Evolutionary conservation across 2,888 invertebrate genomes (phyloP).

Genomic region (Chaetogeoica ovagalla): DNA sequence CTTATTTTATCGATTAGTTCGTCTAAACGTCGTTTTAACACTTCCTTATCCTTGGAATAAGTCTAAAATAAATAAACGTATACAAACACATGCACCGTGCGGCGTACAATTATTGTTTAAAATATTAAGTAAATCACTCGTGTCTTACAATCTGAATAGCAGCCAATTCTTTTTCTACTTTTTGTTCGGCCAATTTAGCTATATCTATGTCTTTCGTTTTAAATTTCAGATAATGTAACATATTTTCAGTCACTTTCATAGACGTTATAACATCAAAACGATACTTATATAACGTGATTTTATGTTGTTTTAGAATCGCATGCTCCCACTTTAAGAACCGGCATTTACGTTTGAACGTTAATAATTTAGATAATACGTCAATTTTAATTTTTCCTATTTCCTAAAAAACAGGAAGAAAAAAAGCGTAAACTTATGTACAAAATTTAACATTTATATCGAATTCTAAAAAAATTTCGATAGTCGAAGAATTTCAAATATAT

Average conservation of each 20-base stretch:
- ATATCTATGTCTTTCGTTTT: conserved; percentile 25
- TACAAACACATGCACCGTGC: not conserved
- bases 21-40: not conserved
- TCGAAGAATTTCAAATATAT: too few species aligned
- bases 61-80: not conserved
- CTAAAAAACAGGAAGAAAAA: too few species aligned
- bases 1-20: conserved; percentile 10
- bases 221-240: conserved; percentile 32
- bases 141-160: conserved; percentile 27
- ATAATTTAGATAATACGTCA: conserved; percentile 15
- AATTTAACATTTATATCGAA: too few species aligned
- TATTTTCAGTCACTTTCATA: conserved; percentile 42
- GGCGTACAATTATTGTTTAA: not conserved
- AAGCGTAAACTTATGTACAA: too few species aligned
- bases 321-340: conserved; percentile 28
- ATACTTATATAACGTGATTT: conserved; percentile 32
- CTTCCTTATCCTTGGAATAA: conserved; percentile 1
- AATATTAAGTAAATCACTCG: not conserved
- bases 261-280: conserved; percentile 28
- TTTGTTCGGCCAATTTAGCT: conserved; percentile 33
- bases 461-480: too few species aligned
- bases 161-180: conserved; percentile 14
- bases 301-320: not conserved
- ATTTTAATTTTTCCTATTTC: conserved; percentile 31
- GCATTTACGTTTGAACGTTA: conserved; percentile 37